Evolutionary conservation across 2,113 vertebrate genomes (phyloP).

Genomic region (Gnathochromis pfefferi): DNA sequence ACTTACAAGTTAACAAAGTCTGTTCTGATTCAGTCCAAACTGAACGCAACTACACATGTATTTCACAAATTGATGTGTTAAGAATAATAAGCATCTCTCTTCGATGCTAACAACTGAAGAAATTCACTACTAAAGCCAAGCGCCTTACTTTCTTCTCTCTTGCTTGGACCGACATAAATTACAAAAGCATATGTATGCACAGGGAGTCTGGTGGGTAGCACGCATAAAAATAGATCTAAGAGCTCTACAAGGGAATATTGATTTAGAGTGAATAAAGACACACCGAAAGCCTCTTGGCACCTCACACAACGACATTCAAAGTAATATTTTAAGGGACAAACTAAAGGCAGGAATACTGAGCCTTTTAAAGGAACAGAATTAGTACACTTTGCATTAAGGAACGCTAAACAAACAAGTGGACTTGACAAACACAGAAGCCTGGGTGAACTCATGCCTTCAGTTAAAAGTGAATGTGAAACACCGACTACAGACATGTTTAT

Average conservation of each 20-base stretch:
- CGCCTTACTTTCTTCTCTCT: background rate
- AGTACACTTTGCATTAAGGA: background rate
- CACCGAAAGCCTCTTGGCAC: background rate
- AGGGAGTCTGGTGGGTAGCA: slow-evolving; percentile 3
- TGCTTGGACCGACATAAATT: background rate
- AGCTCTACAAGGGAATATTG: slow-evolving; percentile 17
- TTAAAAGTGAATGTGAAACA: background rate
- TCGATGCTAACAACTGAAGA: background rate
- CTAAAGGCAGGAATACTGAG: background rate
- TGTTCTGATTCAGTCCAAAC: background rate
- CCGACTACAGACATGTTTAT: background rate
- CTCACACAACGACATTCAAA: background rate
- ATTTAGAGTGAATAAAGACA: slow-evolving; percentile 25
- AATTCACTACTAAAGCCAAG: background rate
- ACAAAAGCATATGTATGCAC: slow-evolving; percentile 22
- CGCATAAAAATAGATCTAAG: slow-evolving; percentile 51
- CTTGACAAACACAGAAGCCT: background rate
- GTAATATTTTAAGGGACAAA: background rate
- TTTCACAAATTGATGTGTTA: background rate
- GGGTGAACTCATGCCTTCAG: background rate
- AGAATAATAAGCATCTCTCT: background rate
- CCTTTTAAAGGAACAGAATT: background rate
- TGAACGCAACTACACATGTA: background rate
- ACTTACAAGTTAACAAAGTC: background rate
- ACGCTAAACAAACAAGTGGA: background rate